Evolutionary conservation across 2,888 invertebrate genomes (phyloP), one percentile per base, ranked within the genome.

Genomic region (Sylvicola fuscatus): DNA sequence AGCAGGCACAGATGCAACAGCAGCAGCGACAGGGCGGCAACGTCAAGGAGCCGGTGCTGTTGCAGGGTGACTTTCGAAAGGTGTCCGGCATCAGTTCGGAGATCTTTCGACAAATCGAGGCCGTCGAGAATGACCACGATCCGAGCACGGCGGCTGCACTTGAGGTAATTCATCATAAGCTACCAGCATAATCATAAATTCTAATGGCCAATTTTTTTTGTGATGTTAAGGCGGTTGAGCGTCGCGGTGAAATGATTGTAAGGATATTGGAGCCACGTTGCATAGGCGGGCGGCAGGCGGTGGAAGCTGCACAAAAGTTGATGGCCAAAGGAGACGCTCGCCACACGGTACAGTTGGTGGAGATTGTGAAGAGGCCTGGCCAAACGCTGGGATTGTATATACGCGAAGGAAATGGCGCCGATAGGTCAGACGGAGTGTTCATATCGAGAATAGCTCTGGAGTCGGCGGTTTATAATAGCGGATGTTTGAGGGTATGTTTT

Each of bases 301-400:
- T 77, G 42, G 89, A 89, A 50, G 78, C 80, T 47, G 86, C 86
- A 47, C 83, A 86, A 59, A 77, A 82, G 53, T 82, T 87, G 60
- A 71, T 84, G 56, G 47, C 54, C 35, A 58, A 57, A 41, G 54
- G 56, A 37, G 59, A 59, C 45, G 66, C 75, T 12, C 71, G 79
- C 46, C 77, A 82, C 54, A 70, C 75, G 45, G 84, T 89, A 41
- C 73, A 84, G 57, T 74, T 93, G 53, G 93, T 98, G 46, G 98
- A 98, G 64, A 95, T 98, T 51, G 92, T 98, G 45, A 98, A 98
- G 61, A 72, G 95, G 47, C 98, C 98, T 1, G 98, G 97, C 11
- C 97, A 98, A 62, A 95, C 95, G 26, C 66, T 98, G 42, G 98
- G 98, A 31, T 70, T 98, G 40, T 98, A 98, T 60, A 95, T 98